phyloP scores from a whole-genome alignment of 2,888 invertebrate genomes.

The Isoperla grammatica region DNA sequence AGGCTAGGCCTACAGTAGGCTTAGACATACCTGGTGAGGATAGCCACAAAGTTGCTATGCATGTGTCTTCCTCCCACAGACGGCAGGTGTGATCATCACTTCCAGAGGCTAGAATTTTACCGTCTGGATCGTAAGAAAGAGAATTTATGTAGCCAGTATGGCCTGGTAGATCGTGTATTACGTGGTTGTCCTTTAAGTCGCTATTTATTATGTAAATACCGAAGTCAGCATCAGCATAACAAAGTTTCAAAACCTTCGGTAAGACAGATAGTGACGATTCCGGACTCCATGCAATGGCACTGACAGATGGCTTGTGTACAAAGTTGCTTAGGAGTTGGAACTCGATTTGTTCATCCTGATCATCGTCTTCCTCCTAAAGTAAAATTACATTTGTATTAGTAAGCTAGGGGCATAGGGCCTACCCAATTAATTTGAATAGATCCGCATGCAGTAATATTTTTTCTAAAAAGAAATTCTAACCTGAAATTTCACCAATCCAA shows the following conservation, averaged over 20 bases:
- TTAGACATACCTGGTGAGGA: conserved; percentile 53
- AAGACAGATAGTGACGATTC: conserved; percentile 54
- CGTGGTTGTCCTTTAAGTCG: conserved; percentile 23
- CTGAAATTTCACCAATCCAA: conserved; percentile 53
- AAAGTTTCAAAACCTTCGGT: conserved; percentile 53
- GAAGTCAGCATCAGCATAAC: conserved; percentile 52
- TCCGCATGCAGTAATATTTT: too few species aligned
- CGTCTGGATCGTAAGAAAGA: conserved; percentile 62
- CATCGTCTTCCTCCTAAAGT: conserved; percentile 48
- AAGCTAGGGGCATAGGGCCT: too few species aligned
- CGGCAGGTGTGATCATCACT: conserved; percentile 71
- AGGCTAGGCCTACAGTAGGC: not conserved
- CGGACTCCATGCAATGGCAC: conserved; percentile 55
- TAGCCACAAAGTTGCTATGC: conserved; percentile 54
- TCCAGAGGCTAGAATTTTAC: conserved; percentile 63
- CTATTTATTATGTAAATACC: conserved; percentile 38
- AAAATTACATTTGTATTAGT: too few species aligned
- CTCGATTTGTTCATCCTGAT: conserved; percentile 47
- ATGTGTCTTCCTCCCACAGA: conserved; percentile 57
- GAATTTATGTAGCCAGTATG: conserved; percentile 66
- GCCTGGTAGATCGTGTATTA: conserved; percentile 50
- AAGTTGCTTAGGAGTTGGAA: conserved; percentile 50
- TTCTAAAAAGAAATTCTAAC: conserved; percentile 45
- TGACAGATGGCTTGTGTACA: conserved; percentile 50
- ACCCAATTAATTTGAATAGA: not conserved